Base-by-base conservation (phyloP, 2,113 vertebrate genomes). In the Aythya baeri region DNA sequence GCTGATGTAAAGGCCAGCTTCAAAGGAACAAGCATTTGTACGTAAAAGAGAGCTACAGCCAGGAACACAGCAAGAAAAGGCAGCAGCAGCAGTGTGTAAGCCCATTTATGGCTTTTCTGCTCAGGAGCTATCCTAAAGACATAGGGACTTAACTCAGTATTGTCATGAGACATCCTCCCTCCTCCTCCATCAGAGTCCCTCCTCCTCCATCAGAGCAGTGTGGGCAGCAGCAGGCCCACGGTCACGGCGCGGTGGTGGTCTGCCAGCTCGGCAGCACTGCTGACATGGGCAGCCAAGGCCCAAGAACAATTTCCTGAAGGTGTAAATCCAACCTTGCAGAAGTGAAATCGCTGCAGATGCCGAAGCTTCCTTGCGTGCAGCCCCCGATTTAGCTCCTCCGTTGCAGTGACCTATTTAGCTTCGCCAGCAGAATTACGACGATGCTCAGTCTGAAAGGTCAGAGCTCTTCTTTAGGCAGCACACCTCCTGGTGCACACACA, bases 401-500 rank as follows among this genome's bases (percentile, higher is more conserved):
- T 0, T 15, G 31, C 66, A 29, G 14, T 4, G 15, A 54, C 13
- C n/a, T 32, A 0, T 46, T 65, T 36, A 18, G 29, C 46, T 59
- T 44, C 14, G 4, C 17, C 49, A 31, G 46, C 79, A 76, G 66
- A 68, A 81, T 13, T 36, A 14, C n/a, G 32, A 7, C 4, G 5
- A 5, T 4, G 20, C 23, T 79, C 9, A 9, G 20, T 26, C 55
- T 13, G 5, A 18, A 44, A 61, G 52, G 29, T 32, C 46, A 57
- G 8, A 72, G 44, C 27, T 82, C 23, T 34, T 8, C 72, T 68
- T 71, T 31, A 17, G 9, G 3, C 44, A 29, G 61, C 15, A 10
- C n/a, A 4, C 63, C 70, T 73, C 31, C 36, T 52, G 1, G 1
- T 0, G 10, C 12, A 7, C 52, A 14, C 0, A 3, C 49, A 9